Conservation (phyloP, 2,113 vertebrate species). For the Carassius carassius region DNA sequence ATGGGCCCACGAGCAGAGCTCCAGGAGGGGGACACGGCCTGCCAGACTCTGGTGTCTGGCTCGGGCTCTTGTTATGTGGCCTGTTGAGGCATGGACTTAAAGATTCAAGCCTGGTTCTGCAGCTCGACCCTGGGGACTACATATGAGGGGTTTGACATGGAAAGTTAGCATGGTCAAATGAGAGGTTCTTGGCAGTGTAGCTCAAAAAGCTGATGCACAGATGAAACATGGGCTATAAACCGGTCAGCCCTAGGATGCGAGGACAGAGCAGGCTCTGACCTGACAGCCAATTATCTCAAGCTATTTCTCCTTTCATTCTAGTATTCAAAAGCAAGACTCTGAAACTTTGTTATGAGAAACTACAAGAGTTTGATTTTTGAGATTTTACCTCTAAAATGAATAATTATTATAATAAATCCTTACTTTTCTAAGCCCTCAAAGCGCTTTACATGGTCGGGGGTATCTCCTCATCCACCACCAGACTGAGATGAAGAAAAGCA, state of each 20-base stretch:
- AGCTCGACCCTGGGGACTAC: slow-evolving; percentile 7
- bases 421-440: no score
- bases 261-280: slow-evolving; percentile 15
- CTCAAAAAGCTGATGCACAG: slow-evolving; percentile 21
- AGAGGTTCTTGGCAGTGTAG: slow-evolving; percentile 16
- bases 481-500: background rate
- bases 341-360: slow-evolving; percentile 1
- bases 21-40: slow-evolving; percentile 24
- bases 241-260: slow-evolving; percentile 15
- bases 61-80: slow-evolving; percentile 41
- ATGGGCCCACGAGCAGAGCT: slow-evolving; percentile 48
- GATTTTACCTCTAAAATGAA: background rate
- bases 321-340: background rate
- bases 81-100: slow-evolving; percentile 41
- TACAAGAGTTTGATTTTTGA: background rate
- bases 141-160: slow-evolving; percentile 32
- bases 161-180: slow-evolving; percentile 27
- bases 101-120: slow-evolving; percentile 24
- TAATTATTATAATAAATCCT: no score
- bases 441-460: no score
- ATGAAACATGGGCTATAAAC: slow-evolving; percentile 35
- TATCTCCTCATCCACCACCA: no score
- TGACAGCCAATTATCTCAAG: slow-evolving; percentile 27
- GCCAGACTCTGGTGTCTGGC: slow-evolving; percentile 34
- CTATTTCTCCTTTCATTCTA: slow-evolving; percentile 8